Evolutionary conservation across 2,113 vertebrate genomes (phyloP).

Genomic region (Salvelinus sp.): DNA sequence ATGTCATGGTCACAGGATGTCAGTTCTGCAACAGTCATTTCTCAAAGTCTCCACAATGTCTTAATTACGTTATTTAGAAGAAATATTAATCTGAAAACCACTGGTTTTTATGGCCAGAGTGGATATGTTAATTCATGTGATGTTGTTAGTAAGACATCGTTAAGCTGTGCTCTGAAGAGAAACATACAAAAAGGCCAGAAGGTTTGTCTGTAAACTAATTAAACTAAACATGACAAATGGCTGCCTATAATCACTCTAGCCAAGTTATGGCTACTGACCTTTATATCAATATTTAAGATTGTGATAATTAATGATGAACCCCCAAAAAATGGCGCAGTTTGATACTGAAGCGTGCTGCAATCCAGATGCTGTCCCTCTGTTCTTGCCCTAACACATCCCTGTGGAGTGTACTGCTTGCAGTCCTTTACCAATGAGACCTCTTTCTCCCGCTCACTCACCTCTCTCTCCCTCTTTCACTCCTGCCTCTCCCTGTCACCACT

Average conservation of each 20-base stretch:
- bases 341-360: not conserved
- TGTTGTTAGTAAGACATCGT: conserved; percentile 33
- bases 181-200: conserved; percentile 38
- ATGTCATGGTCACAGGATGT: not conserved
- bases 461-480: not conserved
- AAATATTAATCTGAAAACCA: conserved; percentile 32
- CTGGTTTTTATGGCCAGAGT: conserved; percentile 59
- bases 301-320: not conserved
- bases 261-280: conserved; percentile 19
- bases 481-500: not conserved
- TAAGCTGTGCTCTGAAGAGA: conserved; percentile 62
- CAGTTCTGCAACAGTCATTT: not conserved
- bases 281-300: conserved; percentile 11
- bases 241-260: too few species aligned
- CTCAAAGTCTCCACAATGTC: conserved; percentile 9
- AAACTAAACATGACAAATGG: not conserved
- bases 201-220: too few species aligned
- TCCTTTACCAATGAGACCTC: not conserved
- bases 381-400: not conserved
- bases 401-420: not conserved
- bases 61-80: conserved; percentile 30
- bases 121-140: conserved; percentile 53
- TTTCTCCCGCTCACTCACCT: not conserved
- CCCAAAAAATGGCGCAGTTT: not conserved
- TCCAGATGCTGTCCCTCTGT: not conserved